Conservation (phyloP, 2,888 invertebrate species). For the Carcina quercana region DNA sequence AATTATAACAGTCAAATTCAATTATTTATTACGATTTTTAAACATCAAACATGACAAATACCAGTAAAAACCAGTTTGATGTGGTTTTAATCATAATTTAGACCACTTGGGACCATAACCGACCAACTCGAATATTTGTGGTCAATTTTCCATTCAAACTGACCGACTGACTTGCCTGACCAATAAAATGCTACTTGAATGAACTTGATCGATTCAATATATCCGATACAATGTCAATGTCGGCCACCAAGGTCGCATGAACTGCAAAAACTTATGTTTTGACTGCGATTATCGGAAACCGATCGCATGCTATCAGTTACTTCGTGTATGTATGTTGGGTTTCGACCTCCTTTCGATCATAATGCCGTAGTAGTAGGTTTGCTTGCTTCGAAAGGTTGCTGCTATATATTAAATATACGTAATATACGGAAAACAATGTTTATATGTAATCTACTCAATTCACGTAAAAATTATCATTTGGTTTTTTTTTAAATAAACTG, state of each 20-base stretch:
- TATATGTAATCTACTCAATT: no score
- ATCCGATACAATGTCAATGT: constrained; percentile 21
- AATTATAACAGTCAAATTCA: neutral
- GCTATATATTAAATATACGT: no score
- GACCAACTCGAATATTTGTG: constrained; percentile 23
- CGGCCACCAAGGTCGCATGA: constrained; percentile 28
- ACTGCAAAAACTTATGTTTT: constrained; percentile 20
- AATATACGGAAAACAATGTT: no score
- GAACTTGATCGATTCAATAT: neutral
- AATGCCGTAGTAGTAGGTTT: no score
- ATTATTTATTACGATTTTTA: no score
- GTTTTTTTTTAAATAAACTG: no score
- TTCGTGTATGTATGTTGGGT: constrained; percentile 3
- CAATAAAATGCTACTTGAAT: no score
- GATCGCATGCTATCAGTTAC: constrained; percentile 6
- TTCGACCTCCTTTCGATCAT: no score
- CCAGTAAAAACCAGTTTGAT: constrained; percentile 2
- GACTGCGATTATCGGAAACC: constrained; percentile 13
- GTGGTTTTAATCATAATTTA: neutral
- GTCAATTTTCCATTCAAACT: constrained; percentile 26
- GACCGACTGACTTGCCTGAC: constrained; percentile 10
- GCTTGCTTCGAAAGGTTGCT: no score
- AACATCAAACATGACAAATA: neutral
- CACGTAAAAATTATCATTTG: no score
- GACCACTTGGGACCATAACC: constrained; percentile 6